phyloP scores from a whole-genome alignment of 2,797 vertebrate genomes.

The Micrastur ruficollis region DNA sequence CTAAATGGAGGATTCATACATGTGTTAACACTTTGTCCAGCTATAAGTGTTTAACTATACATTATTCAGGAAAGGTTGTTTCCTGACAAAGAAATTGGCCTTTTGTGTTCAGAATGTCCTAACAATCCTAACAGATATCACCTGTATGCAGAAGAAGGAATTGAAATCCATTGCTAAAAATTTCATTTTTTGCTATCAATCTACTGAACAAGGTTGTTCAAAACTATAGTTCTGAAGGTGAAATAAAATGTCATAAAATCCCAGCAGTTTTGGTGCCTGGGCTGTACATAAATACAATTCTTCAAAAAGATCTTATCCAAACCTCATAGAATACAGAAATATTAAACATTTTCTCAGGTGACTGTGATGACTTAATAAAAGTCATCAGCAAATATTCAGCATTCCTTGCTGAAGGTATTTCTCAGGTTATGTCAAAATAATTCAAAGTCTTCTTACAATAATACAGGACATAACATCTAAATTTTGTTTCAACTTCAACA shows the following conservation, averaged over 20 bases:
- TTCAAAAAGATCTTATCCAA: neutral
- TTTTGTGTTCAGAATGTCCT: neutral
- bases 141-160: neutral
- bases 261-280: neutral
- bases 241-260: neutral
- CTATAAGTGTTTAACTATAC: neutral
- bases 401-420: neutral
- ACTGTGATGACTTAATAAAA: neutral
- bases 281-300: neutral
- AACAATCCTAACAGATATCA: neutral
- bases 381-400: neutral
- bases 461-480: neutral
- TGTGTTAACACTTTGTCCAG: neutral
- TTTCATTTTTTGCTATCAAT: neutral
- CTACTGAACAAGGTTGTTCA: neutral
- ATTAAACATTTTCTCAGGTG: neutral
- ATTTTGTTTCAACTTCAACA: neutral
- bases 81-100: neutral
- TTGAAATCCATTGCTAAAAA: neutral
- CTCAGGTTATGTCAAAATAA: neutral
- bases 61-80: slow-evolving; percentile 3
- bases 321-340: neutral
- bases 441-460: neutral
- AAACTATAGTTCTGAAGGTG: neutral
- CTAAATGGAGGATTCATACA: neutral